Evolutionary conservation across 64 coral and sea anemone species (phyloP).

Genomic region (Pachyseris speciosa): DNA sequence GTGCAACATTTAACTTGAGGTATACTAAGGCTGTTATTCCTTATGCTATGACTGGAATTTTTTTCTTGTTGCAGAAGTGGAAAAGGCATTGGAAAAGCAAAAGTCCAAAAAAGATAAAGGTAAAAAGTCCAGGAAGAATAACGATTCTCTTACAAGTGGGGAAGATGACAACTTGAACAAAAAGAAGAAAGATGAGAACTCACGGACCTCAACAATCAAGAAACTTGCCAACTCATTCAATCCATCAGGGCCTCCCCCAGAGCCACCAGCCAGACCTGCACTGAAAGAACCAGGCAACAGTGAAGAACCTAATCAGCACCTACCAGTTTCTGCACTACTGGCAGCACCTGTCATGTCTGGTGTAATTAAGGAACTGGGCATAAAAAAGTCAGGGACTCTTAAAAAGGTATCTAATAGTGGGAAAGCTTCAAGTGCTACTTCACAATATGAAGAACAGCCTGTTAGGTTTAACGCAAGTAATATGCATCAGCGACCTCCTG

Average conservation of each 20-base stretch:
- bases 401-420: not conserved
- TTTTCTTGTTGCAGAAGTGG: conserved; percentile 67
- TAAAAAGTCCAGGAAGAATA: conserved; percentile 46
- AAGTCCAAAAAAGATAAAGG: conserved; percentile 76
- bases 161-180: conserved; percentile 44
- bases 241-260: conserved; percentile 68
- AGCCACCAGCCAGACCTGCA: conserved; percentile 59
- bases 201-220: conserved; percentile 52
- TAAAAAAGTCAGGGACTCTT: conserved; percentile 1
- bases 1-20: no score
- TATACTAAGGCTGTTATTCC: no score
- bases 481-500: conserved; percentile 11
- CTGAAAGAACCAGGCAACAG: not conserved
- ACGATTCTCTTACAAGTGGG: not conserved
- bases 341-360: conserved; percentile 5
- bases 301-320: not conserved
- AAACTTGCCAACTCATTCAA: conserved; percentile 62
- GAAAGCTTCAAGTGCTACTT: not conserved
- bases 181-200: not conserved
- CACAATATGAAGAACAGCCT: not conserved
- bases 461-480: not conserved
- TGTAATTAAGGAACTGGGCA: conserved; percentile 60
- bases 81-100: conserved; percentile 85
- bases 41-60: no score
- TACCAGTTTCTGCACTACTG: not conserved